Conservation (phyloP, 2,113 vertebrate genomes). For the Microtus richardsoni region DNA sequence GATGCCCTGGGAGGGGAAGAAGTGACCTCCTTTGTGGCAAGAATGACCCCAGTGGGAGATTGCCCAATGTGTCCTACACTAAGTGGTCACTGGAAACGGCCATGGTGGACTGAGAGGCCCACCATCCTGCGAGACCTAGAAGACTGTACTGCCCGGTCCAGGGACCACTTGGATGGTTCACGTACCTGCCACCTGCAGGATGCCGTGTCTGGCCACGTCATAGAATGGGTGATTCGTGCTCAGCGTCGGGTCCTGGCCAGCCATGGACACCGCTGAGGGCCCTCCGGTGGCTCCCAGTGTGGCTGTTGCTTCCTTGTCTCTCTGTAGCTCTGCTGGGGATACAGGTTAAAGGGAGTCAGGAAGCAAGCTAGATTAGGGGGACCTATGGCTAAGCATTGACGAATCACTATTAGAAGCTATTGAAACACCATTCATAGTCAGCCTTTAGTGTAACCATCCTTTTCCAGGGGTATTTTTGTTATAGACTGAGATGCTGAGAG, state of each 20-base stretch:
- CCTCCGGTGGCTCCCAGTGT: background rate
- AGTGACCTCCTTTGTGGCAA: background rate
- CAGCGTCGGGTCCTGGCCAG: conserved; percentile 61
- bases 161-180: background rate
- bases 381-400: background rate
- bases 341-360: accelerated
- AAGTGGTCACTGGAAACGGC: background rate
- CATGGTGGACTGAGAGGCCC: background rate
- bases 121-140: accelerated
- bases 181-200: conserved; percentile 92
- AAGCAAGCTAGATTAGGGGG: background rate
- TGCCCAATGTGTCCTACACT: background rate
- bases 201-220: conserved; percentile 92
- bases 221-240: conserved; percentile 90
- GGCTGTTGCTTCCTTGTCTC: conserved; percentile 82
- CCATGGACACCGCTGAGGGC: background rate
- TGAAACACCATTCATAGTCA: background rate
- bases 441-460: background rate
- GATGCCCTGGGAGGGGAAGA: background rate
- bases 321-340: conserved; percentile 85
- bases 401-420: background rate
- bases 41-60: background rate
- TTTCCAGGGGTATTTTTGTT: background rate
- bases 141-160: accelerated
- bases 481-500: background rate